Percentiles rank a stretch among this genome's conserved stretches.
Conservation (phyloP, 2,113 vertebrate genomes). For the Larimichthys polyactis region DNA sequence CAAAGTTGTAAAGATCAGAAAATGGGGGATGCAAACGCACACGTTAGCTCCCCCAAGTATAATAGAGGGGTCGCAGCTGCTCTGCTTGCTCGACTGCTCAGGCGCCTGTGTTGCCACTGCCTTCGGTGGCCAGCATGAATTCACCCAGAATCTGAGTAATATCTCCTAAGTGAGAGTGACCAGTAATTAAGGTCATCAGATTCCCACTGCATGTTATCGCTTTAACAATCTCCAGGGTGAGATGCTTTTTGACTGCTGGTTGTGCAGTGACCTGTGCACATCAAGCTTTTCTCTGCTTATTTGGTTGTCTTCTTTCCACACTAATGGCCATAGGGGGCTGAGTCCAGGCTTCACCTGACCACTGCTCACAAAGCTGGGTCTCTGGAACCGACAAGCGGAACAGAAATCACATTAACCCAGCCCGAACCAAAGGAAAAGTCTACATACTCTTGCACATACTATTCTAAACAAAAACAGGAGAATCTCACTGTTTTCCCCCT, state of each 20-base stretch:
- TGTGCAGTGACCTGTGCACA: slow-evolving; percentile 86
- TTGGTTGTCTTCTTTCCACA: slow-evolving; percentile 85
- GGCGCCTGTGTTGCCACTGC: slow-evolving; percentile 3
- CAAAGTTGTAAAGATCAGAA: too few species aligned
- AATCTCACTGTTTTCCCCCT: slow-evolving; percentile 68
- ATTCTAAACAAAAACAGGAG: slow-evolving; percentile 77
- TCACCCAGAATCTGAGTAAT: slow-evolving; percentile 56
- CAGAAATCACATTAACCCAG: slow-evolving; percentile 85
- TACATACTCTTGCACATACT: slow-evolving; percentile 62
- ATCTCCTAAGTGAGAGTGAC: slow-evolving; percentile 59
- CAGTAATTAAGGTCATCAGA: slow-evolving; percentile 78
- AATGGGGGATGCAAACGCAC: too few species aligned
- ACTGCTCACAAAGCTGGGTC: slow-evolving; percentile 81
- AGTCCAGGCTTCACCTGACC: slow-evolving; percentile 85
- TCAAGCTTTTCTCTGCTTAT: slow-evolving; percentile 84
- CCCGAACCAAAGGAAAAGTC: slow-evolving; percentile 77
- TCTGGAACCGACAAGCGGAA: slow-evolving; percentile 86
- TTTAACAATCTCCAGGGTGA: slow-evolving; percentile 72
- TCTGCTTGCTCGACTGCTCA: too few species aligned
- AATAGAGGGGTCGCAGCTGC: too few species aligned
- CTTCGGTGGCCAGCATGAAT: slow-evolving; percentile 27
- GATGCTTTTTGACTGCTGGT: slow-evolving; percentile 84
- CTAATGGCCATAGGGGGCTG: slow-evolving; percentile 85
- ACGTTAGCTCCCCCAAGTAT: too few species aligned
- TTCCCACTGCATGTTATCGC: slow-evolving; percentile 71